Percentiles rank a stretch among this genome's conserved stretches.
Evolutionary conservation across 2,888 invertebrate genomes (phyloP).

Genomic region (Augiades crinisus): DNA sequence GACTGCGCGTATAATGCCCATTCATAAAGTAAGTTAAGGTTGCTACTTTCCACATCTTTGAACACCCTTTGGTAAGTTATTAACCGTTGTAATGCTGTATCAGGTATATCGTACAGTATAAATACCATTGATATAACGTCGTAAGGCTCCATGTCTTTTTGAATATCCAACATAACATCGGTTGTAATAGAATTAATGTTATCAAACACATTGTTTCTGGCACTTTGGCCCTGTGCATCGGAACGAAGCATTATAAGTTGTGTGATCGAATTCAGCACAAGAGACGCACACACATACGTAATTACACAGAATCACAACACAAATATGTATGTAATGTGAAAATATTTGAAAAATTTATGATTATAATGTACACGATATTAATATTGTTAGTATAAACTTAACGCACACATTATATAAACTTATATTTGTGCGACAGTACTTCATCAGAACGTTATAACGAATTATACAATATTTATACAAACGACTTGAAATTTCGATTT

Average conservation of each 20-base stretch:
- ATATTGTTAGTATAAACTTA: too few relatives aligned
- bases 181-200: constrained; percentile 50
- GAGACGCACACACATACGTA: too few relatives aligned
- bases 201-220: constrained; percentile 36
- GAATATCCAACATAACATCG: constrained; percentile 55
- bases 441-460: too few relatives aligned
- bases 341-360: too few relatives aligned
- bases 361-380: too few relatives aligned
- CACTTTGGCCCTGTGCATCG: constrained; percentile 39
- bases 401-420: too few relatives aligned
- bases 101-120: constrained; percentile 63
- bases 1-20: constrained; percentile 60
- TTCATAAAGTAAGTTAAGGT: constrained; percentile 57
- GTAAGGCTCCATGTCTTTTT: constrained; percentile 60
- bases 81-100: constrained; percentile 63
- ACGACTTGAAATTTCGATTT: too few relatives aligned
- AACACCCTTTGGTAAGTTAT: constrained; percentile 57
- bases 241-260: constrained; percentile 37
- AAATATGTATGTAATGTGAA: too few relatives aligned
- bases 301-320: too few relatives aligned
- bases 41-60: constrained; percentile 46
- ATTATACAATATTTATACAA: too few relatives aligned
- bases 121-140: constrained; percentile 69
- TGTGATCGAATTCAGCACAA: too few relatives aligned
- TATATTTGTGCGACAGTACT: too few relatives aligned